Conservation (phyloP, 2,797 vertebrate genomes). For the Hephaestus fuliginosus region DNA sequence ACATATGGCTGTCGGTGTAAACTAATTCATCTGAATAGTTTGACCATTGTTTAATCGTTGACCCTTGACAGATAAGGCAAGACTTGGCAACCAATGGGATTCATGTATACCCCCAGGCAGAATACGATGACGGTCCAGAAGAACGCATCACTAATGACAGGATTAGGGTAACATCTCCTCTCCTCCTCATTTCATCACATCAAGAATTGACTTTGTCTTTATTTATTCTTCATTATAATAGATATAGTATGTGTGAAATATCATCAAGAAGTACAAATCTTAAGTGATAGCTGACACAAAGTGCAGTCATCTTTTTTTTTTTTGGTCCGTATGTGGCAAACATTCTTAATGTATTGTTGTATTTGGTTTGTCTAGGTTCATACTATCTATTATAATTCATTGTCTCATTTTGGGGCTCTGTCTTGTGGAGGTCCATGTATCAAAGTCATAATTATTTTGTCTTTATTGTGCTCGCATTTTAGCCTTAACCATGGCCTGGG, state of each 20-base stretch:
- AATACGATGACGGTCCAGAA: constrained; percentile 91
- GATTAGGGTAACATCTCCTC: constrained; percentile 87
- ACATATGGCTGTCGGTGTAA: neutral
- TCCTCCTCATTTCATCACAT: neutral
- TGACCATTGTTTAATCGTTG: constrained; percentile 27
- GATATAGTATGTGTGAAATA: neutral
- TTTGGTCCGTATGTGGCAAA: neutral
- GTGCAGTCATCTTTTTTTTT: no score
- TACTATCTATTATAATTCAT: neutral
- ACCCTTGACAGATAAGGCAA: constrained; percentile 89
- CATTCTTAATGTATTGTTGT: neutral
- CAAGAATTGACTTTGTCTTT: neutral
- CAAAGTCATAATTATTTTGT: neutral
- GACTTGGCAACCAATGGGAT: constrained; percentile 91
- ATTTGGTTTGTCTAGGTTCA: neutral
- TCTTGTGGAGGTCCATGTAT: neutral
- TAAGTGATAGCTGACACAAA: neutral
- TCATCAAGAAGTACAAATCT: neutral
- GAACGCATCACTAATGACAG: constrained; percentile 90
- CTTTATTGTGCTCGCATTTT: neutral
- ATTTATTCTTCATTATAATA: neutral
- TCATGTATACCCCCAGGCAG: constrained; percentile 92
- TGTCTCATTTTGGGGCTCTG: neutral
- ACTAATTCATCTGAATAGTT: neutral
- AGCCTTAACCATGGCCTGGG: no score